Evolutionary conservation across 2,888 invertebrate species (phyloP).

Genomic region (Adelognathus sp.): DNA sequence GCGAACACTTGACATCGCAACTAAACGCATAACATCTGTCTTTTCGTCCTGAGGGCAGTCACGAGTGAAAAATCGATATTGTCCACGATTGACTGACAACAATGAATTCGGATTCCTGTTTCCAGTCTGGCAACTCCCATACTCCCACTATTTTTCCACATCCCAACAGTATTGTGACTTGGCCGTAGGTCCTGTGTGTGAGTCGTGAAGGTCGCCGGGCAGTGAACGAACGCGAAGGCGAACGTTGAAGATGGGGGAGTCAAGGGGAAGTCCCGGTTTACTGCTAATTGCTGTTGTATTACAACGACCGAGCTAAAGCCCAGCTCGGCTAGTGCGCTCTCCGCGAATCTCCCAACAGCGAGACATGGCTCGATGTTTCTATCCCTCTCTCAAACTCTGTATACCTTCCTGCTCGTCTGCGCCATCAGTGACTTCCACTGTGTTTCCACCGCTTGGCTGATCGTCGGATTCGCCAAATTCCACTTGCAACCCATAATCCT

Average conservation of each 20-base stretch:
- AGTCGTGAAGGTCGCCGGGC: neutral
- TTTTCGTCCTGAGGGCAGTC: too few relatives aligned
- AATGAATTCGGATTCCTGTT: too few relatives aligned
- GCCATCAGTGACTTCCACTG: slow-evolving; percentile 1
- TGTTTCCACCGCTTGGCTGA: slow-evolving; percentile 21
- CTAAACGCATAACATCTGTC: too few relatives aligned
- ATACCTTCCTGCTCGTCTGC: slow-evolving; percentile 20
- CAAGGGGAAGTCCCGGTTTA: slow-evolving; percentile 67
- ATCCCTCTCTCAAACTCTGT: slow-evolving; percentile 65
- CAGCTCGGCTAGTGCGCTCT: slow-evolving; percentile 62
- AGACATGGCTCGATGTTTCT: slow-evolving; percentile 42
- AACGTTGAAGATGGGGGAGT: slow-evolving; percentile 33
- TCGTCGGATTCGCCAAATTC: slow-evolving; percentile 47
- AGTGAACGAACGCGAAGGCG: slow-evolving; percentile 3
- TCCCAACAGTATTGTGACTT: neutral
- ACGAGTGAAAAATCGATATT: too few relatives aligned
- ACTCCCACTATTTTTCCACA: neutral
- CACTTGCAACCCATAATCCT: neutral
- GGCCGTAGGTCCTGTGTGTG: neutral
- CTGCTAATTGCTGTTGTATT: slow-evolving; percentile 74
- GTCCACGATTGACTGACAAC: too few relatives aligned
- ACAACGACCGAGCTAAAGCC: slow-evolving; percentile 69
- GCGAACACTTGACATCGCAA: too few relatives aligned
- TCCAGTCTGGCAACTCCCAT: neutral
- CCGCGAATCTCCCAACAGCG: slow-evolving; percentile 53